Evolutionary conservation across 92 coral and sea anemone species (phyloP).

Genomic region (Montipora capitata): DNA sequence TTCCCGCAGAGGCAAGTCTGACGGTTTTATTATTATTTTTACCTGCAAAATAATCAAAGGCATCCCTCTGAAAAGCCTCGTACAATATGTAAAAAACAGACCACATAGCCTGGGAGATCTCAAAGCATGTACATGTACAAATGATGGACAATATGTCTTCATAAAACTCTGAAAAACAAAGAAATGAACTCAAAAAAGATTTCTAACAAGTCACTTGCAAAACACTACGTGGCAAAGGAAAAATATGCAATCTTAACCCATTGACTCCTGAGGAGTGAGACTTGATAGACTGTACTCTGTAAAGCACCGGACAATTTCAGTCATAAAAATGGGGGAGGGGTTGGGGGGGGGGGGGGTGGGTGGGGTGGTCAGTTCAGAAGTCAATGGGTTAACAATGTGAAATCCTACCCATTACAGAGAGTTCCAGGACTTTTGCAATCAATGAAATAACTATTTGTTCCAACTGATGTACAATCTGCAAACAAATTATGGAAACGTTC

Average conservation of each 20-base stretch:
- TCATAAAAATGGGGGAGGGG: too few relatives aligned
- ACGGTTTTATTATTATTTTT: neutral
- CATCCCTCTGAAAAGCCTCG: slow-evolving; percentile 97
- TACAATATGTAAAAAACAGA: slow-evolving; percentile 85
- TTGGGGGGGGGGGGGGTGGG: too few relatives aligned
- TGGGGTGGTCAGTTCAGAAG: too few relatives aligned
- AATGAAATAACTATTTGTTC: slow-evolving; percentile 89
- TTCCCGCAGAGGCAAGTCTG: too few relatives aligned
- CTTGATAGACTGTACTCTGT: too few relatives aligned
- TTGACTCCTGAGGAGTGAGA: neutral
- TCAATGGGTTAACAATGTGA: neutral
- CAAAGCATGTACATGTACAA: slow-evolving; percentile 93
- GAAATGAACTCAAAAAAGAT: neutral
- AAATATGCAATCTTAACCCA: too few relatives aligned
- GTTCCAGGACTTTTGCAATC: slow-evolving; percentile 90
- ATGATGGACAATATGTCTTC: slow-evolving; percentile 94
- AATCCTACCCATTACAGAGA: slow-evolving; percentile 60
- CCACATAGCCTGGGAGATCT: slow-evolving; percentile 96
- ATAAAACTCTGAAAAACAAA: slow-evolving; percentile 80
- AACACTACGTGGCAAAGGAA: too few relatives aligned
- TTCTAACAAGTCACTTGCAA: too few relatives aligned
- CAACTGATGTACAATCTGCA: slow-evolving; percentile 86
- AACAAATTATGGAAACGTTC: neutral
- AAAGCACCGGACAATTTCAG: too few relatives aligned
- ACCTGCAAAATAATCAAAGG: slow-evolving; percentile 98